These are phyloP conservation scores for Metopolophium dirhodum DNA, from an alignment of 1,140 invertebrate genomes.

Conservation along the genomic window DNA sequence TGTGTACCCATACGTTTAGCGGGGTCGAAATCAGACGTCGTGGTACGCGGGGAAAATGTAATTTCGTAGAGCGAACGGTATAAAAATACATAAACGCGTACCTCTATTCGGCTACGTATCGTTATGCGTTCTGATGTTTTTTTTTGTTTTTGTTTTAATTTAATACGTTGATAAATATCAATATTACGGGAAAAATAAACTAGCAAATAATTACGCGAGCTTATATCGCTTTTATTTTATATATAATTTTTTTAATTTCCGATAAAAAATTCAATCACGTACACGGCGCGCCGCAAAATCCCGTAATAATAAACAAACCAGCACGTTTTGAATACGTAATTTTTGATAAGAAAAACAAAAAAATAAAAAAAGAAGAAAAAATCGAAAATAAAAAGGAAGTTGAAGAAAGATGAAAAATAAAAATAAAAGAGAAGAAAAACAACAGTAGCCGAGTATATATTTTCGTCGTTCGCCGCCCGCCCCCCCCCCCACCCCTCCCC, in stretches of 20 bases:
- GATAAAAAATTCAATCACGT: slow-evolving; percentile 30
- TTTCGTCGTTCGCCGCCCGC: neutral
- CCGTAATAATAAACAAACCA: slow-evolving; percentile 35
- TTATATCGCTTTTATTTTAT: neutral
- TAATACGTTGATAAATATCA: slow-evolving; percentile 22
- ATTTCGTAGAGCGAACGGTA: neutral
- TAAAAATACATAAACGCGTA: neutral
- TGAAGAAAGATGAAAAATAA: neutral
- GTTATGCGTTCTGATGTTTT: neutral
- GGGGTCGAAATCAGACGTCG: neutral
- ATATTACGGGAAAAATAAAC: neutral
- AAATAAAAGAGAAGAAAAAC: neutral
- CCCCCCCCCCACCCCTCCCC: neutral
- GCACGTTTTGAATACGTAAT: slow-evolving; percentile 47
- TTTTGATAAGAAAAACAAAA: slow-evolving; percentile 18
- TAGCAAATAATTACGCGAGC: neutral
- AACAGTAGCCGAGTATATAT: neutral
- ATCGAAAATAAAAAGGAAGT: neutral
- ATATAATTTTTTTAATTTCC: slow-evolving; percentile 37
- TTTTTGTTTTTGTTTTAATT: neutral
- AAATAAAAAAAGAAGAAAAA: neutral
- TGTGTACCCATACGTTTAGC: neutral
- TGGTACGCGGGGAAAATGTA: neutral
- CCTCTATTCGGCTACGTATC: neutral
- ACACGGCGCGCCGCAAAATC: neutral